Evolutionary conservation across 2,797 vertebrate genomes (phyloP).

Genomic region (Enteromius viviparus): DNA sequence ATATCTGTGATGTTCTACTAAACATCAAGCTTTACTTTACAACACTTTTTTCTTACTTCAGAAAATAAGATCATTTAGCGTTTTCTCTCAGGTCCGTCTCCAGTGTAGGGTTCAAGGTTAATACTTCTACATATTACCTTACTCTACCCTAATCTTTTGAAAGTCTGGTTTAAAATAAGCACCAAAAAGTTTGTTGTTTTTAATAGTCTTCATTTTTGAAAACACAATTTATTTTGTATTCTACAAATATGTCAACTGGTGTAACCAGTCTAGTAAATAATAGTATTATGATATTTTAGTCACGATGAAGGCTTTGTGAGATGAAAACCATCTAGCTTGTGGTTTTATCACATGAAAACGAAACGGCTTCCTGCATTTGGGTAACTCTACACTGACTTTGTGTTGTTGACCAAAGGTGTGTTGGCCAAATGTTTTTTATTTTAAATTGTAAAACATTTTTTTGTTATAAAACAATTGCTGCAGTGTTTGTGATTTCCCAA

Average conservation of each 20-base stretch:
- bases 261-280: too few species aligned
- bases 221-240: background rate
- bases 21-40: too few species aligned
- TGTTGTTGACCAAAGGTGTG: background rate
- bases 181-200: background rate
- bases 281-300: too few species aligned
- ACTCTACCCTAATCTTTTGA: background rate
- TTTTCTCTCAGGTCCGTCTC: background rate
- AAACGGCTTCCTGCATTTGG: background rate
- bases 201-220: background rate
- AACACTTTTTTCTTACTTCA: too few species aligned
- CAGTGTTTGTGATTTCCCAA: background rate
- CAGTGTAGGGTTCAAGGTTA: background rate
- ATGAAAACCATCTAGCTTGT: background rate
- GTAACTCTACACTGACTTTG: background rate
- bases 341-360: conserved; percentile 8
- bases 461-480: background rate
- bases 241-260: too few species aligned
- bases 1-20: background rate
- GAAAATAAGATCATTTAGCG: too few species aligned
- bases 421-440: too few species aligned
- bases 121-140: background rate
- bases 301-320: background rate
- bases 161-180: background rate
- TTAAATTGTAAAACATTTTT: background rate